A percentile compares a stretch with the other conserved stretches of the same genome.
These are phyloP conservation scores for Phyllotis vaccarum DNA, from an alignment of 2,797 vertebrate species.

Conservation along the genomic window DNA sequence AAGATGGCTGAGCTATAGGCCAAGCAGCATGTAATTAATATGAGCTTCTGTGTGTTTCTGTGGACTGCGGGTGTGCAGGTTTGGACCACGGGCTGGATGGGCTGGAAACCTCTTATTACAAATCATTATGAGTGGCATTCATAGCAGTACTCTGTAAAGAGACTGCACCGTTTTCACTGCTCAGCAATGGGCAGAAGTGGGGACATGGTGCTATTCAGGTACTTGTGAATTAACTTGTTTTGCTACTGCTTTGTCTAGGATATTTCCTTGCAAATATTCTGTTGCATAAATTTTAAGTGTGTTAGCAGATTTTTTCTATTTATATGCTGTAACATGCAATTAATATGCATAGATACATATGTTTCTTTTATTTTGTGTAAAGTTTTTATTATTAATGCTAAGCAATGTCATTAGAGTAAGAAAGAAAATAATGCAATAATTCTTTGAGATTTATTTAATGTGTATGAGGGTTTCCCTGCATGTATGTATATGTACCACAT, in stretches of 20 bases:
- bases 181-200: background rate
- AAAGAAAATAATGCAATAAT: background rate
- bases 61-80: too few relatives aligned
- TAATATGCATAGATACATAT: background rate
- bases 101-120: too few relatives aligned
- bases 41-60: too few relatives aligned
- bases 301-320: constrained; percentile 19
- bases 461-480: background rate
- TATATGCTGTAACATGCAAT: background rate
- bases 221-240: constrained; percentile 17
- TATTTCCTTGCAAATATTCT: background rate
- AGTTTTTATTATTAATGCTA: background rate
- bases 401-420: background rate
- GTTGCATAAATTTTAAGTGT: background rate
- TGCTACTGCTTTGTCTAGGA: background rate
- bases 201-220: background rate
- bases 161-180: background rate
- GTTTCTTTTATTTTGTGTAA: background rate
- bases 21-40: too few relatives aligned
- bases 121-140: too few relatives aligned
- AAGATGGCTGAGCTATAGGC: too few relatives aligned
- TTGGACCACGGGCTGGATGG: too few relatives aligned
- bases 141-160: background rate
- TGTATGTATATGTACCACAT: too few relatives aligned
- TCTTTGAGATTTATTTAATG: background rate